Evolutionary conservation across 2,113 vertebrate genomes (phyloP).

Genomic region (Pterophyllum scalare): DNA sequence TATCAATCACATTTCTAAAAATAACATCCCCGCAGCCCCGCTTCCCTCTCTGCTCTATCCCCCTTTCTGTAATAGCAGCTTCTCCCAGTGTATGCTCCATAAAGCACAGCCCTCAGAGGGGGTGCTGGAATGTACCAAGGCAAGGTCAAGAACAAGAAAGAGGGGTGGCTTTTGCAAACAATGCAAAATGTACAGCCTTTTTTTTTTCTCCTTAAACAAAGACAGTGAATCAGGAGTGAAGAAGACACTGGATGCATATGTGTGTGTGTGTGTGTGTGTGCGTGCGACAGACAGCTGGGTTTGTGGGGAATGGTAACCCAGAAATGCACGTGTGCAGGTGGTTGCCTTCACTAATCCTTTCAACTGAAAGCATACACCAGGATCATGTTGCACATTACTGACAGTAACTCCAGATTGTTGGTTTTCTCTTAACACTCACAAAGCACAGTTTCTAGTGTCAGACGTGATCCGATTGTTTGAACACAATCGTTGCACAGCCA

Average conservation of each 20-base stretch:
- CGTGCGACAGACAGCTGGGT: constrained; percentile 27
- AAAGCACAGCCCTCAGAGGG: constrained; percentile 73
- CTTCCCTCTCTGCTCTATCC: constrained; percentile 49
- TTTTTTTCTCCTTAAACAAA: constrained; percentile 27
- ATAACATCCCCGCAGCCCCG: constrained; percentile 68
- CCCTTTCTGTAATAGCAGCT: constrained; percentile 65
- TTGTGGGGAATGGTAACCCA: constrained; percentile 42
- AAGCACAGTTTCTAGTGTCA: not conserved
- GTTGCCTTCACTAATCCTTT: constrained; percentile 31
- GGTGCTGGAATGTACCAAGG: constrained; percentile 79
- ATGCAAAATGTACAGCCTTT: constrained; percentile 42
- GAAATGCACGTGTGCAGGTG: constrained; percentile 46
- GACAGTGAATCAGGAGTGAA: constrained; percentile 41
- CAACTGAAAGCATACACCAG: constrained; percentile 15
- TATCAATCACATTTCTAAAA: constrained; percentile 80
- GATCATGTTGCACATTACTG: not conserved
- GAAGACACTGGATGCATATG: constrained; percentile 9
- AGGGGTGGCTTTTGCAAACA: constrained; percentile 64
- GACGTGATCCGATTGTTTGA: not conserved
- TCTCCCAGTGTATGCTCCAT: constrained; percentile 74
- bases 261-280: constrained; percentile 4
- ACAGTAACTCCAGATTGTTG: not conserved
- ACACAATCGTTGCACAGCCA: not conserved
- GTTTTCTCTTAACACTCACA: not conserved
- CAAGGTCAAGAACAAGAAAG: constrained; percentile 73